Base-by-base conservation (phyloP, 1,140 invertebrate genomes). In the Dolichoris vasculosae region DNA sequence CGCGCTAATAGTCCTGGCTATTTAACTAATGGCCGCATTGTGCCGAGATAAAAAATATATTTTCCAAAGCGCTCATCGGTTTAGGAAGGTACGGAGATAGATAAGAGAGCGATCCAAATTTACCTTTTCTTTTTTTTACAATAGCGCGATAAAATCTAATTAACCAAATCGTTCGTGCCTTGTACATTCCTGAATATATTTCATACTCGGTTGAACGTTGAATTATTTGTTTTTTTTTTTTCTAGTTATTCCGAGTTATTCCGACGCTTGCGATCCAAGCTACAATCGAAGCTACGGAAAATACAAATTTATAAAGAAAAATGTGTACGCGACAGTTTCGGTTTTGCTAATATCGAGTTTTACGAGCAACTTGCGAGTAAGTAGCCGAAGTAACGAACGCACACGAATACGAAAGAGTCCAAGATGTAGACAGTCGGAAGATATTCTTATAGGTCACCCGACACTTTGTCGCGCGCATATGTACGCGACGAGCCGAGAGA, bases 401-500 rank as follows among this genome's bases (percentile, higher is more conserved):
- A 26, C 55, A 30, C 26, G 17, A 77, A 46, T 48, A 51, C 32
- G 32, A 43, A 4, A 8, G 38, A 17, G 63, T 51, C 35, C 26
- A 59, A 48, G 84, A 82, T 82, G 84, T 30, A 63, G 71, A 23
- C 69, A 26, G 32, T 59, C 26, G 71, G 48, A 73, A 75, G 80
- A 82, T 82, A 86, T 71, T 86, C 46, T 83, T 82, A 69, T 78
- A 83, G 85, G 85, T 86, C 79, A 86, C 43, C 55, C 80, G 80
- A 86, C 80, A 86, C 85, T 83, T 77, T n/a, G 64, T 15, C 84
- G 51, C 7, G 23, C 43, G 63, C 64, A 15, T 48, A 71, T 69
- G 71, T 48, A 32, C 38, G 46, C 48, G 23, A n/a, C 69, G 20
- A 43, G 32, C 7, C 23, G 35, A 15, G 69, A 86, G 84, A 82